These are phyloP conservation scores for Darevskia mixta DNA, from an alignment of 2,797 vertebrate genomes.

Conservation along the genomic window DNA sequence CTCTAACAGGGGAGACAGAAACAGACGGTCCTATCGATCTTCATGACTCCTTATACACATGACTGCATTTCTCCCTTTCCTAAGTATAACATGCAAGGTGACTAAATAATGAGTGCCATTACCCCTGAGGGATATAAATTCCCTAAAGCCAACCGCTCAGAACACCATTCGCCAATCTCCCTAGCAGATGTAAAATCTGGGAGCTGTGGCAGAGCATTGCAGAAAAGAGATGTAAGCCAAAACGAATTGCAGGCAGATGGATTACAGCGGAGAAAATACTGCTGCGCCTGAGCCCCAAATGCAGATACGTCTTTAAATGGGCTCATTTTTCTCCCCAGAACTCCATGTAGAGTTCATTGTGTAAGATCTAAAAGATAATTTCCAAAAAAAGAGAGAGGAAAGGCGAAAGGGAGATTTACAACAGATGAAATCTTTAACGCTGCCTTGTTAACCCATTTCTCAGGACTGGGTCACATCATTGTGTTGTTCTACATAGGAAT, in stretches of 20 bases:
- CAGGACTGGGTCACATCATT: background rate
- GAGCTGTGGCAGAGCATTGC: conserved; percentile 24
- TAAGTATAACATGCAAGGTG: conserved; percentile 71
- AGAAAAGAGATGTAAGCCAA: conserved; percentile 11
- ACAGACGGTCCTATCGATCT: conserved; percentile 77
- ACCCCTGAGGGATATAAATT: conserved; percentile 72
- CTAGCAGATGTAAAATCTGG: conserved; percentile 26
- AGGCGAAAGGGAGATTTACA: background rate
- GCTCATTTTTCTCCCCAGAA: conserved; percentile 26
- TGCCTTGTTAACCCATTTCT: background rate
- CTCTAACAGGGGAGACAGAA: conserved; percentile 60
- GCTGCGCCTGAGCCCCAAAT: conserved; percentile 31
- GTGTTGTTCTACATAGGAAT: background rate
- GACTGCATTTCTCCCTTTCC: conserved; percentile 70
- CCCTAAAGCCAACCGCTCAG: conserved; percentile 51
- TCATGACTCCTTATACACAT: conserved; percentile 73
- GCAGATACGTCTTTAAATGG: conserved; percentile 23
- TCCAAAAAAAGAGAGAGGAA: background rate
- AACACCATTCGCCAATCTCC: conserved; percentile 17
- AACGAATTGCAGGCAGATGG: conserved; percentile 29
- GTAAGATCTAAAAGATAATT: background rate
- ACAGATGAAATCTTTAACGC: background rate
- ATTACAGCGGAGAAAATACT: conserved; percentile 31
- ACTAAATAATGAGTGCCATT: conserved; percentile 79
- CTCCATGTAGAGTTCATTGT: background rate